Evolutionary conservation across 2,113 vertebrate genomes (phyloP), one percentile per base, ranked within the genome.

Genomic region (Condylura cristata): DNA sequence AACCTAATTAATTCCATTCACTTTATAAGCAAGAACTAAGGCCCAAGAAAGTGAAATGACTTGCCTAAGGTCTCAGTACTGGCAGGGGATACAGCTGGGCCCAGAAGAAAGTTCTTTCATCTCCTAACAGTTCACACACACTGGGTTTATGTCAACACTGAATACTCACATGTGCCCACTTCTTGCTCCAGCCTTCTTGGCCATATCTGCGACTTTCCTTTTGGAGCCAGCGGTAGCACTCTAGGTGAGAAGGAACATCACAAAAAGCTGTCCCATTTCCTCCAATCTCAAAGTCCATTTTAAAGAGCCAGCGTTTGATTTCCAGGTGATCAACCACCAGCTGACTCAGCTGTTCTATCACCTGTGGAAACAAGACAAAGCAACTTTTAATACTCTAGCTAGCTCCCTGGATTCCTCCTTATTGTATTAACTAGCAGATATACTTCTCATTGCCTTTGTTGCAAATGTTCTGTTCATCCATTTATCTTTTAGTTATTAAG

Each of bases 251-350:
- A 46, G 79, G 60, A 9, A 98, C 63, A n/a, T 99, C 99, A 78
- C 99, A 99, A 89, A 97, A 99, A 0, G 99, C 99, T 4, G 98
- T 99, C 74, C 99, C 99, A 0, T 98, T 96, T 10, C 98, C 98
- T 80, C 97, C 97, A 9, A 91, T 94, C 72, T 98, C 99, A 0
- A 93, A 92, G 34, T 99, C 98, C 86, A 98, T 97, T 98, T 99
- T 99, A 88, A 99, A 99, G 75, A 99, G 90, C 99, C 99, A 99
- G 51, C 98, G 98, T 53, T 63, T 96, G 94, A 99, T 98, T 6
- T 98, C 95, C 74, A 97, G n/a, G 39, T 99, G 97, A 70, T 98
- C 98, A 2, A 95, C 14, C 74, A 99, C 68, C 30, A 99, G 97
- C 93, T 97, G 98, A 61, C 98, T 98, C 86, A 99, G 96, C 12